Evolutionary conservation across 2,797 vertebrate species (phyloP).

Genomic region (Anomalospiza imberbis): DNA sequence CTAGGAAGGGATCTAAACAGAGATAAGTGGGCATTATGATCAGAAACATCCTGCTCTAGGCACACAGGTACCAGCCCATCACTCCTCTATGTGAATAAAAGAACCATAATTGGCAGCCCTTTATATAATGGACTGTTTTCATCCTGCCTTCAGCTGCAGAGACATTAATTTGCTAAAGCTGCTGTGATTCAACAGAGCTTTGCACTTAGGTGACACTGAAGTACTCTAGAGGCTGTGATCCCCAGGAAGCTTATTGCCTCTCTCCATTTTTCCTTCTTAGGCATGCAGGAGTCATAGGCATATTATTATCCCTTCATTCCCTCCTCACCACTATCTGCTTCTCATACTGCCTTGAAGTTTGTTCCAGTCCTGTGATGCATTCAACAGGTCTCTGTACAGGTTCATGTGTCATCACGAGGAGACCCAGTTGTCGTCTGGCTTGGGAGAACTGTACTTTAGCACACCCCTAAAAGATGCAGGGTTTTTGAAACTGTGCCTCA

Average conservation of each 20-base stretch:
- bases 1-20: not conserved
- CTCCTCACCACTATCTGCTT: not conserved
- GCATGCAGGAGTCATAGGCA: not conserved
- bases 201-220: not conserved
- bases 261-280: not conserved
- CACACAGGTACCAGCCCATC: fast-evolving
- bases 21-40: not conserved
- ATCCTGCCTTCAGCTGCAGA: not conserved
- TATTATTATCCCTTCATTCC: not conserved
- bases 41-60: not conserved
- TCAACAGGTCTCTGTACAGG: not conserved
- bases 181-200: not conserved
- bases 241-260: not conserved
- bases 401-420: not conserved
- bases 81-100: not conserved
- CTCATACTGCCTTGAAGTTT: not conserved
- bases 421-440: not conserved
- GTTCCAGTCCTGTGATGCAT: not conserved
- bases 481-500: not conserved
- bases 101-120: not conserved
- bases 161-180: not conserved
- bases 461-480: not conserved
- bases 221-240: not conserved
- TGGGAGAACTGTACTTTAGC: not conserved
- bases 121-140: not conserved